Percentiles rank a stretch among this genome's conserved stretches.
Evolutionary conservation across 2,888 invertebrate species (phyloP).

Genomic region (Callimorpha dominula): DNA sequence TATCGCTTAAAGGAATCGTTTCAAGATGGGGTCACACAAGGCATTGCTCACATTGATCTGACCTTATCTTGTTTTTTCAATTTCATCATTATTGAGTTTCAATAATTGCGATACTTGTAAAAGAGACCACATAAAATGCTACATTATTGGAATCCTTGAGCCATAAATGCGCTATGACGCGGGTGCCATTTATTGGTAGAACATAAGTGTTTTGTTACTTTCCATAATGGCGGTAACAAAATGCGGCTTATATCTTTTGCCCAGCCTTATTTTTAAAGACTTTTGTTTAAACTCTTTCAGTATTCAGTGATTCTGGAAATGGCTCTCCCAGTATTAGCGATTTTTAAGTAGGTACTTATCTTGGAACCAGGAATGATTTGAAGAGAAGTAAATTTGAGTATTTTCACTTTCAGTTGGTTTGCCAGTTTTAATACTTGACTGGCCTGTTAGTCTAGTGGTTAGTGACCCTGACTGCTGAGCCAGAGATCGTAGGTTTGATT

Average conservation of each 20-base stretch:
- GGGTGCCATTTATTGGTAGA: not conserved
- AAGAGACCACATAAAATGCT: not conserved
- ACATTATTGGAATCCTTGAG: not conserved
- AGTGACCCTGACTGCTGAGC: too few species aligned
- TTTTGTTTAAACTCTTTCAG: not conserved
- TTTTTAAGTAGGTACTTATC: not conserved
- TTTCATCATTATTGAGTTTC: not conserved
- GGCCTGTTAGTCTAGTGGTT: too few species aligned
- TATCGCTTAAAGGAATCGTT: too few species aligned
- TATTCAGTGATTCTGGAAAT: not conserved
- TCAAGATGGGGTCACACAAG: too few species aligned
- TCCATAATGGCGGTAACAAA: not conserved
- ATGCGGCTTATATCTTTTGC: too few species aligned
- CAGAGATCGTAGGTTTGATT: too few species aligned
- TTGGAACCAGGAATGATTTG: not conserved
- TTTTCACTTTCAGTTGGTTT: too few species aligned
- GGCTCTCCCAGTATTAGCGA: too few species aligned
- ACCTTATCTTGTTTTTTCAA: not conserved
- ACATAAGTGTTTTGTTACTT: not conserved
- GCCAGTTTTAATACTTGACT: too few species aligned
- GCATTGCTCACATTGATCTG: not conserved
- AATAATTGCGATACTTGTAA: too few species aligned
- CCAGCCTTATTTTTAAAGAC: not conserved
- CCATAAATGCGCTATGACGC: not conserved
- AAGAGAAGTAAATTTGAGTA: not conserved